Base-by-base conservation (phyloP, 64 coral and sea anemone species). In the Astreopora myriophthalma region DNA sequence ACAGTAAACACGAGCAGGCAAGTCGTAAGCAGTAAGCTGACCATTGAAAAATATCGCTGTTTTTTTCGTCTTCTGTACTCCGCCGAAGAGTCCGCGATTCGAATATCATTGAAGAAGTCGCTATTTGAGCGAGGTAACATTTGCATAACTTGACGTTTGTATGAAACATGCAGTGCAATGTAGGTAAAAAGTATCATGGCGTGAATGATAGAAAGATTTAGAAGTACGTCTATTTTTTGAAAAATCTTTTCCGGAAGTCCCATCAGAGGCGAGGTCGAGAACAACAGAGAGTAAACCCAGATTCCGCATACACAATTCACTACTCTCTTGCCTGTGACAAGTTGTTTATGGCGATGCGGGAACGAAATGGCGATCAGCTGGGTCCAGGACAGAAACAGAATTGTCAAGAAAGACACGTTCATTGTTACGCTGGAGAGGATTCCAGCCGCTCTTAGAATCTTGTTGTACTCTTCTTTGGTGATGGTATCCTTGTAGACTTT, bases 361-460 rank as follows among this genome's bases (percentile, higher is more conserved):
- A 88, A 95, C 10, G 88, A 71, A 58, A 95, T 84, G 0, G 94
- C 94, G 5, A 95, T 36, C 5, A 95, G 51, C 46, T 95, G 94
- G 1, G 83, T 77, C 94, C 94, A 95, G 0, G 94, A 95, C 20
- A 95, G 22, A 33, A 75, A 91, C 73, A 95, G n/a, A 34, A 95
- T 80, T 23, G 91, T 85, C 22, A 95, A 68, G 46, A 92, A 88
- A 14, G 94, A 95, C 70, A 95, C 65, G n/a, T 95, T 95, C 94
- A 92, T 95, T 22, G 89, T 92, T 44, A 95, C 61, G 8, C 81
- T 58, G 22, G 94, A 95, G 24, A 95, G 36, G 66, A 95, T 34
- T 32, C 72, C 74, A 5, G 89, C 94, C 6, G 34, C 84, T 75
- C 81, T 65, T 48, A 83, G 29, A 49, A 87, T 40, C 9, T 12